Evolutionary conservation across 2,113 vertebrate genomes (phyloP).

Genomic region (Neodontobutis hainanensis): DNA sequence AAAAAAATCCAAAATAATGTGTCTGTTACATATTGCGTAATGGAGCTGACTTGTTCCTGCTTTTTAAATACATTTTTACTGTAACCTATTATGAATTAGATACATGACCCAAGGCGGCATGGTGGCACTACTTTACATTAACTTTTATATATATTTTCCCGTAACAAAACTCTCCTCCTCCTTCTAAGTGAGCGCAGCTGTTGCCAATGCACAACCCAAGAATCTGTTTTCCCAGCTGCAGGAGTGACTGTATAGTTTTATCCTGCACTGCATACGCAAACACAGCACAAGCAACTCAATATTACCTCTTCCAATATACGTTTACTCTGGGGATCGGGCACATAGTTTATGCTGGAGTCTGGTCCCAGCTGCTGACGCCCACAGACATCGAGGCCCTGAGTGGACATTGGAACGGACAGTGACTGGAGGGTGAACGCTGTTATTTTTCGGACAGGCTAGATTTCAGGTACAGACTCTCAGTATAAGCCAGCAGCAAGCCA

Average conservation of each 20-base stretch:
- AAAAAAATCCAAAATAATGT: too few relatives aligned
- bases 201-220: neutral
- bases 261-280: neutral
- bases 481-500: neutral
- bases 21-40: too few relatives aligned
- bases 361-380: too few relatives aligned
- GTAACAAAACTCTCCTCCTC: constrained; percentile 2
- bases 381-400: too few relatives aligned
- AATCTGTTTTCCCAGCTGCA: constrained; percentile 12
- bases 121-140: neutral
- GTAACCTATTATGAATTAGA: too few relatives aligned
- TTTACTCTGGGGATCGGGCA: neutral
- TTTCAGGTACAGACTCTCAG: neutral
- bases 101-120: too few relatives aligned
- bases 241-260: neutral
- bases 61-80: too few relatives aligned
- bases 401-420: neutral
- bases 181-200: neutral
- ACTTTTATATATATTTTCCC: neutral
- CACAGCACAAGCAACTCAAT: neutral
- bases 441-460: neutral
- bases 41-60: too few relatives aligned
- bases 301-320: neutral
- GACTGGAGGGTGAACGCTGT: neutral
- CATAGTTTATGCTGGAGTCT: too few relatives aligned